Evolutionary conservation across 2,888 invertebrate species (phyloP), one percentile per base, ranked within the genome.

Genomic region (Drosophila cognata): DNA sequence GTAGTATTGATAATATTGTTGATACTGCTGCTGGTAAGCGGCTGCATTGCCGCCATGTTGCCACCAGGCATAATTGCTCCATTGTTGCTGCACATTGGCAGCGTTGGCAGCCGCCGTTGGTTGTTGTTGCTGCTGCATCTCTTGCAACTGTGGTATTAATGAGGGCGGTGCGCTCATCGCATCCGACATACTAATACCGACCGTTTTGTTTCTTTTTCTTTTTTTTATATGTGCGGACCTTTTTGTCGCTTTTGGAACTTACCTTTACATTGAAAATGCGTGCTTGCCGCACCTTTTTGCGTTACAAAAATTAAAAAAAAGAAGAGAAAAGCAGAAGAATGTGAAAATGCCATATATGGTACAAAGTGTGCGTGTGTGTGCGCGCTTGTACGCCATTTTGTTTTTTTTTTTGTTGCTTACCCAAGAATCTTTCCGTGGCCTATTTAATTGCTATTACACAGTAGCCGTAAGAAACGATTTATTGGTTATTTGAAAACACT

Each of bases 1-100:
- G 64, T 91, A 92, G 59, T 92, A 92, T 81, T 92, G 92, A 79
- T 91, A 92, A 64, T 92, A 92, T 65, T 91, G 92, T 52, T 89
- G 90, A 57, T 92, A 91, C 48, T 92, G 92, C 52, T 92, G 92
- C 48, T 87, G 89, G 50, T 85, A 84, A 43, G 85, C 82, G 11
- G 81, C 79, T 46, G 79, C 78, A 70, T 86, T 91, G 48, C 77
- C 80, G 16, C 84, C 81, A 55, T 92, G 71, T 0, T 79, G 76
- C 79, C 79, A 91, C 92, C 91, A 92, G 1, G 84, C 76, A 35
- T 81, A 89, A 53, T 84, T 88, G 46, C 57, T 83, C 87, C 87
- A 88, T 56, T 85, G 89, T 51, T 84, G 88, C 59, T 89, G 88
- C 3, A 69, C 74, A 38, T 56, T 71, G 1, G 76, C 71, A 33